Conservation (phyloP, 2,113 vertebrate genomes). For the Spea multiplicata region DNA sequence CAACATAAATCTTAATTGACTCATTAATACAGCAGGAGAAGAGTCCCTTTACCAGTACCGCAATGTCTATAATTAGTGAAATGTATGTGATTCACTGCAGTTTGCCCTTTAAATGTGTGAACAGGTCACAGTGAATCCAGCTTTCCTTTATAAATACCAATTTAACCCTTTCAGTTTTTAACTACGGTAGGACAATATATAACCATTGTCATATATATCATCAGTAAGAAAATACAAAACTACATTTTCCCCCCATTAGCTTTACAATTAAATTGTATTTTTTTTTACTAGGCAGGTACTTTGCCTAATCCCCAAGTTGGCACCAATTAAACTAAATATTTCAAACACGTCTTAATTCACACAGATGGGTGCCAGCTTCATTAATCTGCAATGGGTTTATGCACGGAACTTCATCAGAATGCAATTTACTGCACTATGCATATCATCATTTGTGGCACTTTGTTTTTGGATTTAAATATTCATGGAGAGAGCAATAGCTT, state of each 20-base stretch:
- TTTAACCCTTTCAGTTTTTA: background rate
- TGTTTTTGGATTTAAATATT: slow-evolving; percentile 13
- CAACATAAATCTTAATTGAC: slow-evolving; percentile 1
- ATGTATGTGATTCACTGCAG: background rate
- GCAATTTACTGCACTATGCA: slow-evolving; percentile 12
- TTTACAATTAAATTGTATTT: no score
- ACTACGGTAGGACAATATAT: no score
- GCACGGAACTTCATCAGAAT: slow-evolving; percentile 11
- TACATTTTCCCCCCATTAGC: no score
- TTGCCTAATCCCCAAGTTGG: slow-evolving; percentile 5
- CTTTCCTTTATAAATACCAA: background rate
- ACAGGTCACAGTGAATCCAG: background rate
- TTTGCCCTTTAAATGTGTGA: background rate
- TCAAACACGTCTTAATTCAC: slow-evolving; percentile 20
- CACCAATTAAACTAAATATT: slow-evolving; percentile 10
- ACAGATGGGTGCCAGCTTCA: background rate
- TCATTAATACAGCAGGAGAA: background rate
- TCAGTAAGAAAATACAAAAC: no score
- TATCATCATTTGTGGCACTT: slow-evolving; percentile 5
- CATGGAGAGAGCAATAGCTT: background rate
- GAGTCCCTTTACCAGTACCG: background rate
- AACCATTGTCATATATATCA: no score
- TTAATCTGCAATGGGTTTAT: background rate
- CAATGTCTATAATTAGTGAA: background rate
- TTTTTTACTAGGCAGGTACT: background rate